phyloP scores from a whole-genome alignment of 2,888 invertebrate genomes.

The Heliconius charithonia region DNA sequence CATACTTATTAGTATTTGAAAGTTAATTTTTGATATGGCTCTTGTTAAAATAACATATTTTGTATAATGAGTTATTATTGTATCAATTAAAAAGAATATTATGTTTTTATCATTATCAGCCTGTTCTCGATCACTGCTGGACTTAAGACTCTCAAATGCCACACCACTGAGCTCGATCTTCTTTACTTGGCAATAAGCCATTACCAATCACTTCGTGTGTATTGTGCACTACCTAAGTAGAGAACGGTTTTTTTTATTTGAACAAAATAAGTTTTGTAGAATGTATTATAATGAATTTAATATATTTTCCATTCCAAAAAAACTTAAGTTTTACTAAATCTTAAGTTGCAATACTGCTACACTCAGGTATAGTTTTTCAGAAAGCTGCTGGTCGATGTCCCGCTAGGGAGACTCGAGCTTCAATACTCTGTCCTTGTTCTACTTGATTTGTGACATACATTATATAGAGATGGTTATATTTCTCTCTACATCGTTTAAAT shows the following conservation, averaged over 20 bases:
- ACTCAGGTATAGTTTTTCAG: constrained; percentile 73
- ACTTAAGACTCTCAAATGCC: not conserved
- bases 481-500: constrained; percentile 57
- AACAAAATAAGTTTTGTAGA: not conserved
- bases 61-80: not conserved
- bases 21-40: not conserved
- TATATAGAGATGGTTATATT: constrained; percentile 61
- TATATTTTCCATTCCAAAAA: not conserved
- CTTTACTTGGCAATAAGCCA: not conserved
- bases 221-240: not conserved
- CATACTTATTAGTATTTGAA: not conserved
- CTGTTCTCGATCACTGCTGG: not conserved
- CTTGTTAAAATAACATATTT: not conserved
- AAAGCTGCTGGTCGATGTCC: constrained; percentile 84
- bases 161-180: not conserved
- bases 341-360: constrained; percentile 64
- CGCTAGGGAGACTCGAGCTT: constrained; percentile 77
- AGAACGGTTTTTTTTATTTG: not conserved
- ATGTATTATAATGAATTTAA: no score
- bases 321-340: constrained; percentile 40
- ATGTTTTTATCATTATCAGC: not conserved
- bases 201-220: not conserved
- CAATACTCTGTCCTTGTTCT: constrained; percentile 62
- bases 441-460: constrained; percentile 55
- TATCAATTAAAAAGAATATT: not conserved